phyloP scores from a whole-genome alignment of 1,140 invertebrate genomes.

The Phocides pigmalion region DNA sequence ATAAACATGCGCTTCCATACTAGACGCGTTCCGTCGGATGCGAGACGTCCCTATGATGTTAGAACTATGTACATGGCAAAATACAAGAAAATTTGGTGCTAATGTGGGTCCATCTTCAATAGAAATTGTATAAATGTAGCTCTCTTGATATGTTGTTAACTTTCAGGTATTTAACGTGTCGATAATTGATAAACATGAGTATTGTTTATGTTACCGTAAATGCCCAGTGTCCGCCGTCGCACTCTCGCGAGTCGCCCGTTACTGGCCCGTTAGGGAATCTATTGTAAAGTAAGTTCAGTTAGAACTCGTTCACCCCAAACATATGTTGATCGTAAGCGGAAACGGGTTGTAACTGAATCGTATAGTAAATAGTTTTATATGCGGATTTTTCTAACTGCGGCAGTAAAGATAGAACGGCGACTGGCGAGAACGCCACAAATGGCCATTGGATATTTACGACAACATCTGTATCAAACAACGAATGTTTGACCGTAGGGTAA shows the following conservation, averaged over 20 bases:
- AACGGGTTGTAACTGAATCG: slow-evolving; percentile 3
- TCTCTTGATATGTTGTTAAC: slow-evolving; percentile 42
- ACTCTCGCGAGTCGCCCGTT: neutral
- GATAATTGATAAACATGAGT: slow-evolving; percentile 32
- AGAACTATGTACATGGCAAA: slow-evolving; percentile 21
- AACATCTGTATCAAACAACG: slow-evolving; percentile 33
- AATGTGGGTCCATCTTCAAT: slow-evolving; percentile 37
- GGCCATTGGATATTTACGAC: slow-evolving; percentile 18
- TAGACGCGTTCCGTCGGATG: slow-evolving; percentile 6
- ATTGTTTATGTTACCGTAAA: slow-evolving; percentile 31
- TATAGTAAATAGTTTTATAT: slow-evolving; percentile 11
- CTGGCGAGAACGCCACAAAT: neutral
- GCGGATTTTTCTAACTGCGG: slow-evolving; percentile 10
- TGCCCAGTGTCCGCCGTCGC: neutral
- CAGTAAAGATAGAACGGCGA: neutral
- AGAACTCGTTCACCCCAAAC: neutral
- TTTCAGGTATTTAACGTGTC: slow-evolving; percentile 34
- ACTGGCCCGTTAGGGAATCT: neutral
- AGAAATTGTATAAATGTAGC: slow-evolving; percentile 43
- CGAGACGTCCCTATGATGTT: neutral
- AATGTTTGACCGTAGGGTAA: slow-evolving; percentile 35
- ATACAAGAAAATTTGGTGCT: slow-evolving; percentile 29
- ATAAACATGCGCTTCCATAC: slow-evolving; percentile 29
- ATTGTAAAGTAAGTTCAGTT: slow-evolving; percentile 11
- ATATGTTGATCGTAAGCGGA: slow-evolving; percentile 7